phyloP scores from a whole-genome alignment of 2,113 vertebrate genomes.

The Cygnus buccinator region DNA sequence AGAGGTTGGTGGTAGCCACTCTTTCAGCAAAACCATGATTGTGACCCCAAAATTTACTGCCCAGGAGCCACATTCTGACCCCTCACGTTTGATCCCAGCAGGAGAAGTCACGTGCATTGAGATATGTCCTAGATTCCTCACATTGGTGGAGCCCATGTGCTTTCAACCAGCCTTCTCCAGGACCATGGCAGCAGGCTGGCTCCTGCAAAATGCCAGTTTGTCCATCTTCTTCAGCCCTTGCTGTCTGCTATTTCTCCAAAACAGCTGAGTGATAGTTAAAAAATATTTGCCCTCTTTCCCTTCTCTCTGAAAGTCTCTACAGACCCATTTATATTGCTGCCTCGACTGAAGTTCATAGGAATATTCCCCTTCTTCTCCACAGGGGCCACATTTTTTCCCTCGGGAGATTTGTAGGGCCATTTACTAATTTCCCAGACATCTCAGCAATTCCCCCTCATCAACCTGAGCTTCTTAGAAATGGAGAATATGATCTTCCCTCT shows the following conservation, averaged over 20 bases:
- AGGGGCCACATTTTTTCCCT: background rate
- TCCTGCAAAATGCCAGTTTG: background rate
- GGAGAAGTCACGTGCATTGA: conserved; percentile 12
- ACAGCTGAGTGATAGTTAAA: conserved; percentile 25
- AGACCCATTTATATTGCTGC: conserved; percentile 32
- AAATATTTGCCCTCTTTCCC: conserved; percentile 21
- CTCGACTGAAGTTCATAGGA: conserved; percentile 13
- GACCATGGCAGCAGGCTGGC: background rate
- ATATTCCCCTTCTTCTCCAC: conserved; percentile 35
- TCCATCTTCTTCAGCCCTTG: background rate
- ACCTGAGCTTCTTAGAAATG: conserved; percentile 39
- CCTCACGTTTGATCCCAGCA: conserved; percentile 6
- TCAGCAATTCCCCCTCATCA: background rate
- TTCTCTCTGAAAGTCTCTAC: background rate
- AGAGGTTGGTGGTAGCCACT: background rate
- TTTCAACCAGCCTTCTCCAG: background rate
- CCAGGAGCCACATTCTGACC: background rate
- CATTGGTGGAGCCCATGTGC: background rate
- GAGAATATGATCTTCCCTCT: background rate
- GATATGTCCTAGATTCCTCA: conserved; percentile 22
- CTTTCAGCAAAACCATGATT: background rate
- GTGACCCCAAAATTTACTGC: background rate
- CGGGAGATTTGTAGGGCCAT: background rate
- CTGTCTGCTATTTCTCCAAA: background rate
- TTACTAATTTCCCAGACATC: conserved; percentile 36